phyloP scores from a whole-genome alignment of 2,113 vertebrate genomes.

The Fregetta grallaria region DNA sequence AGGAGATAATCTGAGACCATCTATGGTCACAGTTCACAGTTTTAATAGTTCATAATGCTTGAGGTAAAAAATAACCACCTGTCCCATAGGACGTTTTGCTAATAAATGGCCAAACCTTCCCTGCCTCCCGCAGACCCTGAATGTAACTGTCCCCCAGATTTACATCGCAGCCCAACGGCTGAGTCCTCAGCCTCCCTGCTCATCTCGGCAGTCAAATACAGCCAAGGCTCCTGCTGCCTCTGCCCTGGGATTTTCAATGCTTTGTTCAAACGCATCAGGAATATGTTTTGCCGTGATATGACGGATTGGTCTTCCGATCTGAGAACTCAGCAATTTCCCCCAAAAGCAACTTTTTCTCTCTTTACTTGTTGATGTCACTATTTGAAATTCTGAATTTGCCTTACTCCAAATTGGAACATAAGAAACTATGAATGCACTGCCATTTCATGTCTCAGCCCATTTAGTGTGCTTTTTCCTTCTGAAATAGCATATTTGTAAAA shows the following conservation, averaged over 20 bases:
- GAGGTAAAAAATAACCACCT: neutral
- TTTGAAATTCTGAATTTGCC: neutral
- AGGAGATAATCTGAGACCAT: neutral
- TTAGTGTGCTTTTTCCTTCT: neutral
- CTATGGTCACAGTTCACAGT: neutral
- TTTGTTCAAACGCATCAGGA: neutral
- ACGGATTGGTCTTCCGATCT: fast-evolving
- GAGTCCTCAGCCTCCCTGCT: neutral
- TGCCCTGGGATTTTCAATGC: neutral
- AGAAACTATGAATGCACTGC: too few relatives aligned
- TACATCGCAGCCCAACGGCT: fast-evolving
- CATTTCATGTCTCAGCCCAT: neutral
- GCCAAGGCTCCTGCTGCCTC: neutral
- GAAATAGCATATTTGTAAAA: neutral
- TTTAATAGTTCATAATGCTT: neutral
- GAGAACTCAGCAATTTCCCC: neutral
- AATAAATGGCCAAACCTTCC: neutral
- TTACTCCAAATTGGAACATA: neutral
- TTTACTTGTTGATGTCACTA: neutral
- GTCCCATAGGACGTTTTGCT: neutral
- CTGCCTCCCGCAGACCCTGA: neutral
- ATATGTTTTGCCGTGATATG: neutral
- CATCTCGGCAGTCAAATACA: fast-evolving
- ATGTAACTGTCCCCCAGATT: neutral
- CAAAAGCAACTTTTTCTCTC: neutral